Conservation (phyloP, 2,888 invertebrate genomes). For the Orthosia incerta region DNA sequence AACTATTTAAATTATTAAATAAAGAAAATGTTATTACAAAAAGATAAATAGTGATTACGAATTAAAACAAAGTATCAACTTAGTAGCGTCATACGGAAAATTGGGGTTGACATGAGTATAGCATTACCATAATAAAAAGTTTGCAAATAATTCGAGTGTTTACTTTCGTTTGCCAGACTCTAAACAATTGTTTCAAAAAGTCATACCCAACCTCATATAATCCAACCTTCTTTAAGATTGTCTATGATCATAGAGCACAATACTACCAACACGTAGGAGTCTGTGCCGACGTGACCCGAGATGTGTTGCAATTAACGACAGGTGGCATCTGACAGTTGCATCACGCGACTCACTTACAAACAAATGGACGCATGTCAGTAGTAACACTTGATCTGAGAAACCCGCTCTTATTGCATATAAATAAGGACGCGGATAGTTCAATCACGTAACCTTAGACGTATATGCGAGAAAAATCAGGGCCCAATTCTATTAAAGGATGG, state of each 20-base stretch:
- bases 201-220: too few relatives aligned
- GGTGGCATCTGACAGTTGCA: neutral
- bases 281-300: neutral
- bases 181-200: too few relatives aligned
- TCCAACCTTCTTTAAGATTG: too few relatives aligned
- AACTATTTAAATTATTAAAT: too few relatives aligned
- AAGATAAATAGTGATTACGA: too few relatives aligned
- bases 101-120: too few relatives aligned
- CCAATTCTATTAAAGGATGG: neutral
- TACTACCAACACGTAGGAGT: neutral
- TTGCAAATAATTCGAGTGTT: too few relatives aligned
- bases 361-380: neutral
- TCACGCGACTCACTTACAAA: neutral
- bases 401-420: neutral
- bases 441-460: neutral
- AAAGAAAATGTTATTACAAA: too few relatives aligned
- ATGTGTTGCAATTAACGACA: constrained; percentile 3
- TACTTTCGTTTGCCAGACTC: too few relatives aligned
- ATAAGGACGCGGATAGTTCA: neutral
- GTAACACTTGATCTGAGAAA: neutral
- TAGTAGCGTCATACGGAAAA: too few relatives aligned
- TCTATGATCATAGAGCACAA: neutral
- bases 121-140: too few relatives aligned
- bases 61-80: too few relatives aligned
- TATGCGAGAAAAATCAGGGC: neutral